phyloP scores from a whole-genome alignment of 2,113 vertebrate species.

The Anseranas semipalmata region DNA sequence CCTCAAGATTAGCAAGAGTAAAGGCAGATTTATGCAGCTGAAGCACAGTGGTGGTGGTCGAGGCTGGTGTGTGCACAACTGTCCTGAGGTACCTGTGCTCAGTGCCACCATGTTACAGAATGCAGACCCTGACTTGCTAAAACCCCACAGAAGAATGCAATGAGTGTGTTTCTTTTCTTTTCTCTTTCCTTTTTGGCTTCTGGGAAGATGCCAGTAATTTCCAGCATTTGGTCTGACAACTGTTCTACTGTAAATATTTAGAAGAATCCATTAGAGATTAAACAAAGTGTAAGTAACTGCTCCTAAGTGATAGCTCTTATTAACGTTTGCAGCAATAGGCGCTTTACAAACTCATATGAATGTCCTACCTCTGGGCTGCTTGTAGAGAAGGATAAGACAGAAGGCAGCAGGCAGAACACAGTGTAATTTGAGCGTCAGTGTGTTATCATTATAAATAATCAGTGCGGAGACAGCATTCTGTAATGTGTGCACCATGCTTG shows the following conservation, averaged over 20 bases:
- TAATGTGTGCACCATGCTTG: neutral
- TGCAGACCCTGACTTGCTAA: neutral
- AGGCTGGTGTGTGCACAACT: neutral
- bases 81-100: conserved; percentile 1
- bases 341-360: neutral
- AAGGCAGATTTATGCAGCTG: conserved; percentile 12
- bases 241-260: conserved; percentile 80
- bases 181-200: neutral
- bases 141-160: neutral
- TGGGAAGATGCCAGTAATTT: conserved; percentile 63
- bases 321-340: conserved; percentile 63
- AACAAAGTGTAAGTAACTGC: conserved; percentile 77
- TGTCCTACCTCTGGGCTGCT: neutral
- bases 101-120: neutral
- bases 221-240: conserved; percentile 75
- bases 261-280: conserved; percentile 78
- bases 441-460: conserved; percentile 62
- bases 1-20: conserved; percentile 21
- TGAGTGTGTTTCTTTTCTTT: neutral
- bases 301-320: conserved; percentile 72
- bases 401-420: conserved; percentile 28
- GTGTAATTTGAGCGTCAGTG: conserved; percentile 25
- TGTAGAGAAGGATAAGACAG: conserved; percentile 12
- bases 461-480: conserved; percentile 28
- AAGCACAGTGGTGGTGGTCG: conserved; percentile 26